Evolutionary conservation across 2,113 vertebrate genomes (phyloP), one percentile per base, ranked within the genome.

Genomic region (Chaenocephalus aceratus): DNA sequence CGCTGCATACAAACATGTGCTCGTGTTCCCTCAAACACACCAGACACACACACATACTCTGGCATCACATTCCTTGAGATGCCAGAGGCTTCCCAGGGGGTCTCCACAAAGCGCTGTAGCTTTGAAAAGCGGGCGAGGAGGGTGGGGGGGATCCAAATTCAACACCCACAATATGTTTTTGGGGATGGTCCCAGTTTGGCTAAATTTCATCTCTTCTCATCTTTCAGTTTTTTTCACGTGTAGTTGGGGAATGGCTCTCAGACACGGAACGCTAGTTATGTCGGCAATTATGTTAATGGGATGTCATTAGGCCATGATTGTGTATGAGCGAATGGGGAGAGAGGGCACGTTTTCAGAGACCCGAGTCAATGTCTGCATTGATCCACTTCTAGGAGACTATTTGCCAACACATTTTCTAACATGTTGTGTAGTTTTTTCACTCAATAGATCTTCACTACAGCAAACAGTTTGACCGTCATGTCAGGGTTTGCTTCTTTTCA

Each of bases 241-340:
- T 96, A 96, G 96, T 95, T 95, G 95, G 95, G 95, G 95, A 97
- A 96, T 94, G 95, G 94, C 96, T 96, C 95, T 95, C 96, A 97
- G 97, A 97, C 96, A 97, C 94, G 96, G 96, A 97, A 97, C 97
- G 97, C 96, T 97, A 96, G 96, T 97, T 96, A 96, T 97, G 96
- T 96, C 97, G 97, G 97, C 97, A 97, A 97, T 99, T 98, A 98
- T 97, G 97, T 97, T 98, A 99, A 98, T 98, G 97, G 97, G 93
- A 96, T 96, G 96, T 96, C 97, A 99, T 98, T 98, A 98, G 97
- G 96, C 96, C 97, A 96, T 97, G 97, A 98, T 99, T 98, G 97
- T 96, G 94, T 97, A 98, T 97, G 97, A 98, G 97, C 95, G 96
- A 97, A 96, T 93, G 93, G 97, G 96, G 96, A 97, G 95, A 96